Base-by-base conservation (phyloP, 2,113 vertebrate species). In the Petaurus breviceps region DNA sequence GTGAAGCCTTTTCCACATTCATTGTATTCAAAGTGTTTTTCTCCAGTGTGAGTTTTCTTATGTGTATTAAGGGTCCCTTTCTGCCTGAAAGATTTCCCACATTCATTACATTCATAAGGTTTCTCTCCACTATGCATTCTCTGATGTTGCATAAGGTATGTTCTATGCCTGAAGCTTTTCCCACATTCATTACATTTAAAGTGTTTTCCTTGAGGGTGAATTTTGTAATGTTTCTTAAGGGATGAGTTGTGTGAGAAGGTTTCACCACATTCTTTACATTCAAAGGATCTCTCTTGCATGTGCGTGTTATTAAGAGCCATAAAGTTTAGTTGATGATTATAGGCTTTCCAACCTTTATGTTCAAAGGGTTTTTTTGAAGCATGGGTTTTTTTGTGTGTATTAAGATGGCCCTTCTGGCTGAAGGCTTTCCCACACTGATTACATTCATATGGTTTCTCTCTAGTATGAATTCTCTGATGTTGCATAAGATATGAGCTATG, bases 121-220 rank as follows among this genome's bases (percentile, higher is more conserved):
- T 94, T 96, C 94, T 97, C 96, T 43, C 97, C 96, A 7, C 94
- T 96, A 47, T 98, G 97, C 23, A 96, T 96, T 92, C 97, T 95
- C 43, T 97, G 77, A 50, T 98, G 97, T 57, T 97, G 96, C 19
- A 97, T 93, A 3, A 98, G 96, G 37, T 97, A 97, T 50, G 94
- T 95, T 51, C 95, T 97, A 26, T 95, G 97, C 93, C 94, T 97
- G 92, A 97, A 98, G 22, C 91, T 96, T 90, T 98, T 97, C 43
- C 95, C 95, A 52, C 98, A 98, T 24, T 97, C 90, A 25, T 47
- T 96, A 89, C 97, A 98, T 47, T 93, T 94, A 90, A 96, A 93
- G 50, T 96, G 97, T 22, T 94, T 97, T 91, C 97, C 98, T 93
- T 94, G 96, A 55, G 97, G 96, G 91, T 98, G 97, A 77, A 98